Evolutionary conservation across 1,140 invertebrate genomes (phyloP).

Genomic region (Bombus superbus): DNA sequence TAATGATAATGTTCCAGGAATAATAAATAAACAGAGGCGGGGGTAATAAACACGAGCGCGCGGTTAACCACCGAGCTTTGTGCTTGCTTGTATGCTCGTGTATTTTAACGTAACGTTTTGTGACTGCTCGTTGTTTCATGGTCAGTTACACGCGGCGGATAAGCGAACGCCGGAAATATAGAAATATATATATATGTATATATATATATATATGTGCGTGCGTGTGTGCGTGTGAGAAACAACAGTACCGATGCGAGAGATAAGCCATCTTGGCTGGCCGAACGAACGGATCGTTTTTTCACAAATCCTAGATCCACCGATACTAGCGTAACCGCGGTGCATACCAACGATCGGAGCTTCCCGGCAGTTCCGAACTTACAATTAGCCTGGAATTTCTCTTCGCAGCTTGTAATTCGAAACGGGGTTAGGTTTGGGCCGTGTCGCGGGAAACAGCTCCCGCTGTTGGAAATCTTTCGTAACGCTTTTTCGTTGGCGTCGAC

Average conservation of each 20-base stretch:
- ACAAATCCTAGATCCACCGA: background rate
- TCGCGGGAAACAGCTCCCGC: background rate
- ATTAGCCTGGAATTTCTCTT: no score
- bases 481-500: constrained; percentile 1
- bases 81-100: background rate
- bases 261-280: background rate
- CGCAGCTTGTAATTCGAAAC: no score
- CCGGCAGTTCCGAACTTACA: no score
- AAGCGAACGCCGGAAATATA: constrained; percentile 22
- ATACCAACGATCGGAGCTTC: background rate
- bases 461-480: background rate
- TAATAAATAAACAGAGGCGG: constrained; percentile 14
- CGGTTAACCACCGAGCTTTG: background rate
- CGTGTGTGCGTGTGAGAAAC: background rate
- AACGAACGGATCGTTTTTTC: background rate
- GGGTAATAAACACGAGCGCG: background rate
- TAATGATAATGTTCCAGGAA: constrained; percentile 16
- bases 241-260: constrained; percentile 17
- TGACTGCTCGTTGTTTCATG: constrained; percentile 10
- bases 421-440: no score
- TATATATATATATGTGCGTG: background rate
- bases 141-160: constrained; percentile 8
- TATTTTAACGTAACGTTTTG: constrained; percentile 14
- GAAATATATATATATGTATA: background rate
- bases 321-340: background rate